Evolutionary conservation across 2,113 vertebrate genomes (phyloP).

Genomic region (Psilopsiagon aurifrons): DNA sequence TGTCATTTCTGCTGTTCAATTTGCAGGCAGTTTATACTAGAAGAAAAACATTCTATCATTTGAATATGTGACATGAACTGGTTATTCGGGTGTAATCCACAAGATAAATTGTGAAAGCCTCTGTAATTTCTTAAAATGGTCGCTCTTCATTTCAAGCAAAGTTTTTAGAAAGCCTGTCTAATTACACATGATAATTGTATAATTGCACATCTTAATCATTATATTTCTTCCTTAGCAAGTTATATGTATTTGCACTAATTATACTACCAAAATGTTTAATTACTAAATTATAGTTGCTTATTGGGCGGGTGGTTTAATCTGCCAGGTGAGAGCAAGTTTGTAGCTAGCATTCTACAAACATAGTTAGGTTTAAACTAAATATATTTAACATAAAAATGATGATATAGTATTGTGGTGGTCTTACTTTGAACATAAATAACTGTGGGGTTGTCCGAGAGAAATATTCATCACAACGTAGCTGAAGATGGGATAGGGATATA

Average conservation of each 20-base stretch:
- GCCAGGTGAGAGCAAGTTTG: neutral
- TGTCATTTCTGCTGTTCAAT: neutral
- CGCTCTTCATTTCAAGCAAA: neutral
- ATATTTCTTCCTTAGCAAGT: constrained; percentile 14
- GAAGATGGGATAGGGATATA: neutral
- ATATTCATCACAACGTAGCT: neutral
- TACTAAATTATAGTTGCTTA: constrained; percentile 2
- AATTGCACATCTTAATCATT: constrained; percentile 59
- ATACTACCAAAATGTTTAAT: constrained; percentile 39
- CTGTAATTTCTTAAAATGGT: neutral
- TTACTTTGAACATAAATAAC: neutral
- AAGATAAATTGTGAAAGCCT: neutral
- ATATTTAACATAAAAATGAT: neutral
- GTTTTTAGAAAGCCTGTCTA: constrained; percentile 20
- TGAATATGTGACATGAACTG: neutral
- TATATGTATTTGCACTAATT: constrained; percentile 36
- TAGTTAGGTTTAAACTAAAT: neutral
- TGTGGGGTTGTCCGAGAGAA: neutral
- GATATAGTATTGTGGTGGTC: neutral
- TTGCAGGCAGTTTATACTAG: neutral
- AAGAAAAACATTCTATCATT: neutral
- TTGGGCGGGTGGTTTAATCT: neutral
- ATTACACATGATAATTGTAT: constrained; percentile 56
- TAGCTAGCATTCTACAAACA: neutral
- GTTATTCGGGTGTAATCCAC: neutral